phyloP scores from a whole-genome alignment of 2,797 vertebrate species.

The Phylloscopus collybita region DNA sequence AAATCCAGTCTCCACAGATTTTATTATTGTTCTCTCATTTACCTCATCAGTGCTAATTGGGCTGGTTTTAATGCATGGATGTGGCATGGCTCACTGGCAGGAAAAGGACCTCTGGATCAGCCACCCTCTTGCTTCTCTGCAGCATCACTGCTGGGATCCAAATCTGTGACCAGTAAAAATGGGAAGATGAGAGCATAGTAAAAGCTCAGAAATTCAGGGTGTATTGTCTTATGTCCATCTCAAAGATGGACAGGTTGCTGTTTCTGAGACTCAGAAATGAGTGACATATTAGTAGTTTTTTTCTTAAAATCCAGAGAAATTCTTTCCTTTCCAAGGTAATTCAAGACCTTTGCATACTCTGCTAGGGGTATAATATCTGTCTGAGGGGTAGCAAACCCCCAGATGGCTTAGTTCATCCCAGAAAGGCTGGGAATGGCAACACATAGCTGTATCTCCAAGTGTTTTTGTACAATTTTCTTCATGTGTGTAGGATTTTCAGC shows the following conservation, averaged over 20 bases:
- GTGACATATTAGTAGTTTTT: background rate
- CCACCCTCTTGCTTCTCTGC: background rate
- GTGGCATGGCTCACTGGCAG: background rate
- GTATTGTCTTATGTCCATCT: background rate
- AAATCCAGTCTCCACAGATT: background rate
- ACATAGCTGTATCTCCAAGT: background rate
- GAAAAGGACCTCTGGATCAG: background rate
- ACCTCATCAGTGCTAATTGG: background rate
- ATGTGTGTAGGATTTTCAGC: background rate
- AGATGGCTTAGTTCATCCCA: background rate
- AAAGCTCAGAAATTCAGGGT: background rate
- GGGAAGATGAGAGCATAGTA: background rate
- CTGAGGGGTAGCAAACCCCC: background rate
- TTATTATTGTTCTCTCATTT: background rate
- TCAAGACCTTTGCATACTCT: background rate
- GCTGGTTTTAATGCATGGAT: background rate
- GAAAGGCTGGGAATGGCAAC: background rate
- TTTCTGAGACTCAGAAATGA: background rate
- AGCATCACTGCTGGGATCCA: background rate
- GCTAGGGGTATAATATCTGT: background rate
- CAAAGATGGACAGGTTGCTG: background rate
- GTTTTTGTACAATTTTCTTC: background rate
- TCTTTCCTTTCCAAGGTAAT: background rate
- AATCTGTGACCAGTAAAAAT: background rate
- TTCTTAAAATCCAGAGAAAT: background rate